Conservation (phyloP, 2,888 invertebrate species). For the Crepidodera aurea region DNA sequence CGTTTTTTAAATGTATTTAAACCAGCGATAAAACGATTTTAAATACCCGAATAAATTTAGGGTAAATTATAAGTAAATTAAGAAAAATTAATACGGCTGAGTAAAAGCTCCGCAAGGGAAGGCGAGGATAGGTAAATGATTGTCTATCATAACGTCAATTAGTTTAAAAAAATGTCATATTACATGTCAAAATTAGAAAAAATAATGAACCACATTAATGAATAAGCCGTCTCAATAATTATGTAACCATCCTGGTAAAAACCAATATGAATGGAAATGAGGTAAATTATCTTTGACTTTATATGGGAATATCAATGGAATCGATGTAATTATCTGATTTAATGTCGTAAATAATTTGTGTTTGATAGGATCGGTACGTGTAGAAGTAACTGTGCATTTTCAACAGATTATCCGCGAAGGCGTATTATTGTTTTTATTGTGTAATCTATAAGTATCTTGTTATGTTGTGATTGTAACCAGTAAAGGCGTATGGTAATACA, state of each 20-base stretch:
- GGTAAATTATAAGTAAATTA: too few relatives aligned
- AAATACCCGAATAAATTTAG: too few relatives aligned
- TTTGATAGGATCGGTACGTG: neutral
- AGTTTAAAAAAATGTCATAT: too few relatives aligned
- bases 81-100: too few relatives aligned
- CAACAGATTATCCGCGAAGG: constrained; percentile 2
- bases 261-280: constrained; percentile 7
- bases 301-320: constrained; percentile 7
- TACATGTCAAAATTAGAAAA: too few relatives aligned
- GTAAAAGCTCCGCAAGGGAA: too few relatives aligned
- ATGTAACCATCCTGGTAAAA: neutral
- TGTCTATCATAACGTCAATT: too few relatives aligned
- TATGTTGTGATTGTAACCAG: neutral
- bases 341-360: constrained; percentile 2
- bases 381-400: constrained; percentile 7
- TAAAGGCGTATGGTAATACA: neutral
- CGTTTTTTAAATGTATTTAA: too few relatives aligned
- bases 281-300: constrained; percentile 2
- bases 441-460: neutral
- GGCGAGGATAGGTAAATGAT: too few relatives aligned
- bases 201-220: too few relatives aligned
- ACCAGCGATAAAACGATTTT: too few relatives aligned
- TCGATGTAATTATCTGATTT: constrained; percentile 11
- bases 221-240: too few relatives aligned
- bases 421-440: neutral